Base-by-base conservation (phyloP, 2,797 vertebrate species). In the Dipus sagitta region DNA sequence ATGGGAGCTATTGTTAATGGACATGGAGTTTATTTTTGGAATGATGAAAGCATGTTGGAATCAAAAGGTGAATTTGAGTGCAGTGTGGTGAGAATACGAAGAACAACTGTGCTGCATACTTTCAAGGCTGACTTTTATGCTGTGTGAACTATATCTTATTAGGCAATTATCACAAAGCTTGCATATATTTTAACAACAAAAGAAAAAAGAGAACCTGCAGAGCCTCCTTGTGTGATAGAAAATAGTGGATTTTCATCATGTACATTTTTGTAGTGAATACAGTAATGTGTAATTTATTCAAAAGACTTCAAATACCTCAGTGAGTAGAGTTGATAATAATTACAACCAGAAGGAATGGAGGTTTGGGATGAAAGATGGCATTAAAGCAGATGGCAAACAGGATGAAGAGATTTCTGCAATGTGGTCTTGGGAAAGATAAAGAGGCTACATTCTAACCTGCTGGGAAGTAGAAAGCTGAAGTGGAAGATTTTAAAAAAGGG, bases 351-450 rank as follows among this genome's bases (percentile, higher is more conserved):
- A 94, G 74, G 28, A 87, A 64, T 32, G 67, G 74, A 26, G 78
- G 28, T 85, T 95, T 89, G 94, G 84, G 74, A 93, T 2, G 0
- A 91, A 91, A 64, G 42, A 54, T 8, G 17, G 42, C 62, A 47
- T 90, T 81, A 85, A 90, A 93, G 64, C 93, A 91, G 90, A 81
- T 81, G 95, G 95, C 72, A 78, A 75, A 71, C 18, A 58, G 54
- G 32, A 93, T 64, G 72, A 82, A 92, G 75, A 67, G 88, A 23
- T 58, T 60, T 82, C 52, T 91, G 38, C 58, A 80, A 42, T 54
- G 34, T 18, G 77, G 38, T 67, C 91, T 80, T 81, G 95, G 95
- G 96, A 86, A 91, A 89, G 76, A 92, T 77, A 86, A 92, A 86
- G 60, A 86, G 80, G 80, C 52, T 38, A 3, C 32, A 34, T 86